Conservation (phyloP, 2,888 invertebrate species). For the Phrixothrix hirtus region DNA sequence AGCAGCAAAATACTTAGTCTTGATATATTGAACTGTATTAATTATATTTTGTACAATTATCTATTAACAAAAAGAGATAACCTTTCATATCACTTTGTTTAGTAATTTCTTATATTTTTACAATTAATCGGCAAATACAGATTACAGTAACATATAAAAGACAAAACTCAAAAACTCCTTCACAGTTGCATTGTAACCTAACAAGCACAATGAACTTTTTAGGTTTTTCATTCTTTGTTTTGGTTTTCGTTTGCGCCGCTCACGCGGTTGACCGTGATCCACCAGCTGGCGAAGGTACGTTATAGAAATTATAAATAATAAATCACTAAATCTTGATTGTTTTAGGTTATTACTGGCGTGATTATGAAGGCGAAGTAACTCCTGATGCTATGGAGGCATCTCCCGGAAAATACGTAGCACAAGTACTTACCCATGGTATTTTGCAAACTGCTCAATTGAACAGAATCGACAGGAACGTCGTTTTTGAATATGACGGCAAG, state of each 20-base stretch:
- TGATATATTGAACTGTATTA: too few relatives aligned
- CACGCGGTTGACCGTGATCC: background rate
- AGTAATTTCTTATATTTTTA: background rate
- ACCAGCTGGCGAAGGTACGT: background rate
- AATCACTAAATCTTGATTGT: background rate
- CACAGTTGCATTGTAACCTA: background rate
- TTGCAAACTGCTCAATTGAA: background rate
- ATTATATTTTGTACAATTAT: too few relatives aligned
- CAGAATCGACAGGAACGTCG: background rate
- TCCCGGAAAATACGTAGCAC: background rate
- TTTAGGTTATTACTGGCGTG: constrained; percentile 2
- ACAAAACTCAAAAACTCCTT: background rate
- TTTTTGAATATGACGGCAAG: background rate
- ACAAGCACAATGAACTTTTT: background rate
- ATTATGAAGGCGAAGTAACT: background rate
- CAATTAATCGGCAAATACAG: background rate
- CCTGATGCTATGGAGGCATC: background rate
- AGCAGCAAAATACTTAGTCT: too few relatives aligned
- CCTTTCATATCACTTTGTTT: background rate
- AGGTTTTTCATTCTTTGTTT: background rate
- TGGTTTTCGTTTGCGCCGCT: background rate
- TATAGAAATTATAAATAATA: background rate
- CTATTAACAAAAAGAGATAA: too few relatives aligned
- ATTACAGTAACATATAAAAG: background rate
- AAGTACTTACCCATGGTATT: background rate